Evolutionary conservation across 2,888 invertebrate species (phyloP), one percentile per base, ranked within the genome.

Genomic region (Limnephilus marmoratus): DNA sequence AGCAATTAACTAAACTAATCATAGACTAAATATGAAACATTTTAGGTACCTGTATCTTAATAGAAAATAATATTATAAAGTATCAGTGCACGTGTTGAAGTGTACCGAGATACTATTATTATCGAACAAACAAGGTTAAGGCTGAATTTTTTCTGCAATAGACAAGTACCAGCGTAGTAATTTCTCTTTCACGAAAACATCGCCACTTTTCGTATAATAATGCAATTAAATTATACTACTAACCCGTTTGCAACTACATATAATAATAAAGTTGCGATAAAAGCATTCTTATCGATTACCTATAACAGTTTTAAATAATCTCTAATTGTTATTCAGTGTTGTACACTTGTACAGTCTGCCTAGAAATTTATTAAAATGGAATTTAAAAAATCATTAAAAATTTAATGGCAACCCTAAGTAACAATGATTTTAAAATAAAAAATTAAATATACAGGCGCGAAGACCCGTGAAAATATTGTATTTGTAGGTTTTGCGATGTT

Each of bases 251-350:
- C 24, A 5, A 18, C 53, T 53, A 45, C 12, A 45, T 45, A 53
- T 18, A 18, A 24, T 68, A 68, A 68, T 68, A 68, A 24, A 2
- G 24, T 68, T 2, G 68, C 68, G 68, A 68, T 24, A 83, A 83
- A 83, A 83, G 34, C 37, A 24, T 37, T 13, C n/a, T 41, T 83
- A 83, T 83, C 13, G 83, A 83, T 83, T 83, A 83, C 24, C 83
- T 3, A 83, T 24, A 13, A 83, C 18, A 83, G 34, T 24, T 83
- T 83, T 37, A 83, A 34, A 83, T 83, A 53, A 53, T 53, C n/a
- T 24, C 49, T 68, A 83, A 68, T 68, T 68, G 7, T 68, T 68
- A 68, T 68, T 68, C 68, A 68, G 18, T 9, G 68, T 2, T 18
- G 24, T 53, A 53, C 53, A 53, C 12, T 45, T 45, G 12, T 45